These are phyloP conservation scores for Ploceus nigricollis DNA, from an alignment of 2,113 vertebrate genomes.

Conservation along the genomic window DNA sequence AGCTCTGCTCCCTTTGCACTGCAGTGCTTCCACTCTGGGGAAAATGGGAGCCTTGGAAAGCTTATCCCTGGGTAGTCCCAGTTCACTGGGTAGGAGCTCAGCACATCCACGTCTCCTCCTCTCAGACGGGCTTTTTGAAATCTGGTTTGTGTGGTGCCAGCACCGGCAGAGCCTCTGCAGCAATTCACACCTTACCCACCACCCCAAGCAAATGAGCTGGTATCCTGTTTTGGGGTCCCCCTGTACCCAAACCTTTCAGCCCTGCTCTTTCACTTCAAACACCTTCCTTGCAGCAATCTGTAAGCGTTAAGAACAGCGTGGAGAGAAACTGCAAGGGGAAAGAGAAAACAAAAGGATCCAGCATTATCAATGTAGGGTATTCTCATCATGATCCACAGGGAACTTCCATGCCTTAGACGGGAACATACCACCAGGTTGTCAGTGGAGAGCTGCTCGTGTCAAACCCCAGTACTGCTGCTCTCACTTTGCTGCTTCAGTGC, in stretches of 20 bases:
- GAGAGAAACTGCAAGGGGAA: neutral
- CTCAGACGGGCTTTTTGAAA: fast-evolving
- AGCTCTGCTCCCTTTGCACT: constrained; percentile 11
- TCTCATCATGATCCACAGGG: constrained; percentile 27
- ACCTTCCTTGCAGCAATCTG: neutral
- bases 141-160: neutral
- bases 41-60: neutral
- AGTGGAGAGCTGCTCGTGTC: neutral
- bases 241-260: neutral
- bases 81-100: neutral
- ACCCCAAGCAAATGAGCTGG: neutral
- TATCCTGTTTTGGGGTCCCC: neutral
- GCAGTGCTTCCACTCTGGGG: neutral
- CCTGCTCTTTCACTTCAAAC: neutral
- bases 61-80: neutral
- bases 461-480: neutral
- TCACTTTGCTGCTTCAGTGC: neutral
- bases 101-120: neutral
- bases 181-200: neutral
- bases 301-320: neutral
- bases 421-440: neutral
- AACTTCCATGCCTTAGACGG: constrained; percentile 10
- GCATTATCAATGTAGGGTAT: neutral
- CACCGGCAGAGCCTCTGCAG: neutral
- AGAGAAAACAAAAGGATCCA: constrained; percentile 11